Conservation (phyloP, 2,113 vertebrate species). For the Pogona vitticeps region DNA sequence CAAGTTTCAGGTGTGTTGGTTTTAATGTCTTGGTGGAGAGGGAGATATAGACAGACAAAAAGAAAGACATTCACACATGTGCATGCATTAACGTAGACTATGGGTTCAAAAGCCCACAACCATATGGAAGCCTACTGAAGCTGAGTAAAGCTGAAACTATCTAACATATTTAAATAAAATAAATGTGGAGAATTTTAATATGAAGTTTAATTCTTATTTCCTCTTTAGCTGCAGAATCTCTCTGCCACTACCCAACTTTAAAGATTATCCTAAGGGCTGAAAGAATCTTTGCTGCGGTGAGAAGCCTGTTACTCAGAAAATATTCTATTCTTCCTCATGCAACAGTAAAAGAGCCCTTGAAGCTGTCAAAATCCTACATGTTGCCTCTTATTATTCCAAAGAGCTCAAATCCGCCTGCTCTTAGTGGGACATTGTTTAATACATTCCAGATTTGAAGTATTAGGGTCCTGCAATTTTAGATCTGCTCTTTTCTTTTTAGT, state of each 20-base stretch:
- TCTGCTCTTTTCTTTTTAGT: background rate
- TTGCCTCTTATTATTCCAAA: background rate
- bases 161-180: background rate
- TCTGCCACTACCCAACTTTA: no score
- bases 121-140: no score
- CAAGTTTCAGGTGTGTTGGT: no score
- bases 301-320: background rate
- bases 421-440: background rate
- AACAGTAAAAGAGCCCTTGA: background rate
- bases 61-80: no score
- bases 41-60: no score
- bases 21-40: no score
- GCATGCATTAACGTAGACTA: no score
- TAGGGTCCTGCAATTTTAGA: background rate
- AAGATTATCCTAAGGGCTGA: slow-evolving; percentile 1
- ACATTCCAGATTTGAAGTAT: background rate
- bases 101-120: no score
- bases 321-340: background rate
- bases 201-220: background rate
- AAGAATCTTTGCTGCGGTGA: background rate
- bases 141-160: background rate
- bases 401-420: background rate
- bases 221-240: background rate
- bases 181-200: background rate
- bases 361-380: background rate